phyloP scores from a whole-genome alignment of 2,113 vertebrate genomes.

The Aix galericulata region DNA sequence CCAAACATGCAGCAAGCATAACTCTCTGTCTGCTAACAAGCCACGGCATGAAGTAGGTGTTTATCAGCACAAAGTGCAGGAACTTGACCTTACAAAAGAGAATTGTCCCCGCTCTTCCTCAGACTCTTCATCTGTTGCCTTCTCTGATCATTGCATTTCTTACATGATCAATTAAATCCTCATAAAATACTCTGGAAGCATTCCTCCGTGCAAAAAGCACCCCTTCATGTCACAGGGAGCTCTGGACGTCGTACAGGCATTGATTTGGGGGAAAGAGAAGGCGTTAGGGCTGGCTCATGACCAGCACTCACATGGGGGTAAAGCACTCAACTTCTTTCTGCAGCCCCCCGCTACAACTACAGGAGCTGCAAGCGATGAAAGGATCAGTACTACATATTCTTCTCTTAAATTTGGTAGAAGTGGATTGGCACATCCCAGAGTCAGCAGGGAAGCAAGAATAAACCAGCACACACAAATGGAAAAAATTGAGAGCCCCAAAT shows the following conservation, averaged over 20 bases:
- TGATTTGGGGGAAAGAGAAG: not conserved
- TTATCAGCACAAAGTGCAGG: no score
- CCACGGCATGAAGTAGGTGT: not conserved
- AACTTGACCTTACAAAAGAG: not conserved
- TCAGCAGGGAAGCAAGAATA: not conserved
- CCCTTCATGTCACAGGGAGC: not conserved
- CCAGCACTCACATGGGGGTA: not conserved
- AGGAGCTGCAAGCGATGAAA: not conserved
- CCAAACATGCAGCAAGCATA: not conserved
- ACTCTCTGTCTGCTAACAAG: not conserved
- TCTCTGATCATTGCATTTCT: not conserved
- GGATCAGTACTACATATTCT: not conserved
- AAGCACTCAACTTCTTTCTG: not conserved
- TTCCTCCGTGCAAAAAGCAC: not conserved
- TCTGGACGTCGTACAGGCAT: fast-evolving
- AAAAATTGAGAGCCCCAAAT: fast-evolving
- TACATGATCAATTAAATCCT: not conserved
- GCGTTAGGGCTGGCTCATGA: fast-evolving
- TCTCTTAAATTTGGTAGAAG: not conserved
- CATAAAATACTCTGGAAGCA: not conserved
- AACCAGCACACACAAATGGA: not conserved
- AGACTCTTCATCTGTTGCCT: not conserved
- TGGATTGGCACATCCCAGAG: not conserved
- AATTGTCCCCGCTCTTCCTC: no score
- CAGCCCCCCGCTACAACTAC: fast-evolving